Percentiles rank a stretch among this genome's conserved stretches.
Evolutionary conservation across 2,888 invertebrate genomes (phyloP).

Genomic region (Horisme vitalbata): DNA sequence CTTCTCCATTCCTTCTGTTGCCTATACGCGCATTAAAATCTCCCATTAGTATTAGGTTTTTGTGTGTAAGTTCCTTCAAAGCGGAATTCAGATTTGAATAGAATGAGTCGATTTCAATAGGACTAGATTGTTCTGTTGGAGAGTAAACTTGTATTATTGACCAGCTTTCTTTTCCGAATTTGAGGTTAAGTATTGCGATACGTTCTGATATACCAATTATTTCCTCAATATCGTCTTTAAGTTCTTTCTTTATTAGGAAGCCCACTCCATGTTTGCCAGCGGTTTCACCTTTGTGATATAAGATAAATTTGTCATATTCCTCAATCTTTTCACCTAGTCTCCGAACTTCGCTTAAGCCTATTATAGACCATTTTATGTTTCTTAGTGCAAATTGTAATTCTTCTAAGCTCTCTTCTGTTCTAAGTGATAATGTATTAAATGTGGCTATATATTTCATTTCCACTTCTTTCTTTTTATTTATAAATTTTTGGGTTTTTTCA

Average conservation of each 20-base stretch:
- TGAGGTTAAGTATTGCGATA: constrained; percentile 15
- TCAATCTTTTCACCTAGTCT: constrained; percentile 10
- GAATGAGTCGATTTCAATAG: constrained; percentile 21
- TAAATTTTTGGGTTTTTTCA: too few relatives aligned
- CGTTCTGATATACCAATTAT: not conserved
- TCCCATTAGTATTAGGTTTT: constrained; percentile 27
- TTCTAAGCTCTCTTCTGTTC: too few relatives aligned
- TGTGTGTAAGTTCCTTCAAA: not conserved
- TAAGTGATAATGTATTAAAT: too few relatives aligned
- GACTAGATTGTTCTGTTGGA: constrained; percentile 22
- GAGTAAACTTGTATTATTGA: constrained; percentile 20
- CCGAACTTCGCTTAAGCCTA: not conserved
- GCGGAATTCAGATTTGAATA: constrained; percentile 2
- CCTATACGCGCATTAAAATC: constrained; percentile 28
- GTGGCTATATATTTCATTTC: too few relatives aligned
- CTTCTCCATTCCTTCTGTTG: constrained; percentile 18
- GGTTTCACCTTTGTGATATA: not conserved
- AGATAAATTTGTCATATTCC: not conserved
- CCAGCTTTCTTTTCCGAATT: constrained; percentile 11
- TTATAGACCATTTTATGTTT: too few relatives aligned
- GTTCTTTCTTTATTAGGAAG: too few relatives aligned
- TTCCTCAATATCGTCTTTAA: not conserved
- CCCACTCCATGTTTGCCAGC: too few relatives aligned
- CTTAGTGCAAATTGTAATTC: too few relatives aligned
- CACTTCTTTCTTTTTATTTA: too few relatives aligned